A percentile compares a stretch with the other conserved stretches of the same genome.
phyloP scores from a whole-genome alignment of 2,888 invertebrate genomes.

The Tortricodes alternella region DNA sequence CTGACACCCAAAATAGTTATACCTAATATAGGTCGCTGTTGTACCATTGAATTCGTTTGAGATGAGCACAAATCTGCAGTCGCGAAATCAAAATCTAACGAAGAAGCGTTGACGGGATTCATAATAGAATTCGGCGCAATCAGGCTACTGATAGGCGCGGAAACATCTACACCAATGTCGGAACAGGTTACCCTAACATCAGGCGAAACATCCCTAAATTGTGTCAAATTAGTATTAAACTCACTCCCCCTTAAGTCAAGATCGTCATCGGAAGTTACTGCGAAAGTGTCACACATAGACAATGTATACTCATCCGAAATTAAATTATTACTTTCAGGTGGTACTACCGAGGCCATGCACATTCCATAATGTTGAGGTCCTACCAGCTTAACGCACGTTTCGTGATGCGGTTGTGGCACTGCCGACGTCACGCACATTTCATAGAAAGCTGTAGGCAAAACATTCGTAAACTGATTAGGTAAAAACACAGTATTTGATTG shows the following conservation, averaged over 20 bases:
- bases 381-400: neutral
- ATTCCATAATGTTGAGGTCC: neutral
- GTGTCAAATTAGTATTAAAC: neutral
- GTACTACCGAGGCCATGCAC: neutral
- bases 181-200: neutral
- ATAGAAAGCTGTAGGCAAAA: neutral
- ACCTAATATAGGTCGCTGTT: neutral
- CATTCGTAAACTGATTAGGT: neutral
- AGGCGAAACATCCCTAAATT: neutral
- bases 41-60: neutral
- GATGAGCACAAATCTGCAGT: neutral
- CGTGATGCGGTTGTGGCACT: neutral
- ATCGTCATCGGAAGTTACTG: neutral
- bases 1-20: too few species aligned
- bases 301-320: neutral
- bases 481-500: neutral
- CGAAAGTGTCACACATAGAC: neutral
- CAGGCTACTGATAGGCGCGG: neutral
- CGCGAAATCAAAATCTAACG: neutral
- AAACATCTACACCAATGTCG: neutral
- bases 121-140: neutral
- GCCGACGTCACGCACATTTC: neutral
- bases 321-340: neutral
- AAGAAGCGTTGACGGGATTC: neutral
- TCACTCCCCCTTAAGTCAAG: neutral